Evolutionary conservation across 2,113 vertebrate genomes (phyloP).

Genomic region (Petroica traversi): DNA sequence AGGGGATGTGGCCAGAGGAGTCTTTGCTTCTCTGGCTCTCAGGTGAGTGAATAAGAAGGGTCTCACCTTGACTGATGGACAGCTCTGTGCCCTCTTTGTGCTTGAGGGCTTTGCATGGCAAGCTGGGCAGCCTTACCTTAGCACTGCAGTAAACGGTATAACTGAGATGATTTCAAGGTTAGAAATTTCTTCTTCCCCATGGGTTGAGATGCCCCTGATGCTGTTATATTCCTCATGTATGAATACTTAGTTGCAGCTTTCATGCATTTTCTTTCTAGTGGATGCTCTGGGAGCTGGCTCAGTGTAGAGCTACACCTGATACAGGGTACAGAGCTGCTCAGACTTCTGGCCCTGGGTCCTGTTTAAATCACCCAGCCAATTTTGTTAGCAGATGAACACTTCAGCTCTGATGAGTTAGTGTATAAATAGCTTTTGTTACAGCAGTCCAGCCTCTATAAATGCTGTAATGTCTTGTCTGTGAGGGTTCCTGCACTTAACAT

Average conservation of each 20-base stretch:
- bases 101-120: not conserved
- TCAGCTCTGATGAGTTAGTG: not conserved
- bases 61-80: not conserved
- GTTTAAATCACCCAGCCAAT: not conserved
- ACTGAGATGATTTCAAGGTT: not conserved
- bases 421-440: constrained; percentile 48
- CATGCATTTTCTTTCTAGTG: not conserved
- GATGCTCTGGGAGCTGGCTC: not conserved
- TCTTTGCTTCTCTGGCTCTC: not conserved
- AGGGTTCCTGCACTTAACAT: constrained; percentile 53
- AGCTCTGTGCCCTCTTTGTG: not conserved
- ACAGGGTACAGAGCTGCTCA: not conserved
- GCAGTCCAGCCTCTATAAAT: not conserved
- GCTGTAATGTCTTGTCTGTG: constrained; percentile 19
- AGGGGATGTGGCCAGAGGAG: not conserved
- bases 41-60: not conserved
- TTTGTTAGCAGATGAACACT: not conserved
- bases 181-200: not conserved
- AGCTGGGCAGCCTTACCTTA: not conserved
- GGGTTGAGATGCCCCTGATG: not conserved
- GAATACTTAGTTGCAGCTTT: not conserved
- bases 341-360: not conserved
- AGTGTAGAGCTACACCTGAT: not conserved
- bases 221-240: not conserved
- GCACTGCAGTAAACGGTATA: not conserved